These are phyloP conservation scores for Anabacerthia variegaticeps DNA, from an alignment of 2,797 vertebrate species.

Conservation along the genomic window DNA sequence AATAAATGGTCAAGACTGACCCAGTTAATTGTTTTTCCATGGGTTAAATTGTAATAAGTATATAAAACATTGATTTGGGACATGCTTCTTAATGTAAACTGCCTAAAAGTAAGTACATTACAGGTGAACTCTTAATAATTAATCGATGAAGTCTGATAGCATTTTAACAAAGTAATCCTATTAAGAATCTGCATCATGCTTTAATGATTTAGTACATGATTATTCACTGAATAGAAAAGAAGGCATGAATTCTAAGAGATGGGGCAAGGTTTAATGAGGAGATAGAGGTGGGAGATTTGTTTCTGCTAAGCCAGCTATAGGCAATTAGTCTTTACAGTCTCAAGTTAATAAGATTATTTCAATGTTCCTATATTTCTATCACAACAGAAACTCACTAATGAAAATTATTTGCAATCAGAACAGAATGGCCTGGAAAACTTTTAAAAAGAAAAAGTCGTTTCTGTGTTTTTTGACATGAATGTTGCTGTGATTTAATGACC, in stretches of 20 bases:
- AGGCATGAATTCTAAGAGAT: not conserved
- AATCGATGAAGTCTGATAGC: not conserved
- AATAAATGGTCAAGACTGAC: not conserved
- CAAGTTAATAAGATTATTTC: constrained; percentile 57
- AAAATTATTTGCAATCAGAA: not conserved
- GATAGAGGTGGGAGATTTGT: constrained; percentile 44
- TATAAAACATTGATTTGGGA: not conserved
- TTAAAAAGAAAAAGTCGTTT: not conserved
- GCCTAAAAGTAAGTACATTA: not conserved
- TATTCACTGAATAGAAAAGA: not conserved
- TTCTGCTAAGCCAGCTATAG: constrained; percentile 46
- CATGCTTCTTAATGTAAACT: not conserved
- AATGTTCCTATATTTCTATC: not conserved
- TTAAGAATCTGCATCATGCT: not conserved
- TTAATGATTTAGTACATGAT: not conserved
- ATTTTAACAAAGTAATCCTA: not conserved
- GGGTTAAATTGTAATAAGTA: not conserved
- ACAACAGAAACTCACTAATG: not conserved
- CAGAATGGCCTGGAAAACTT: not conserved
- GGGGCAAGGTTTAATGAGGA: constrained; percentile 49
- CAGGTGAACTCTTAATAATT: not conserved
- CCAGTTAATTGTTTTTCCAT: not conserved
- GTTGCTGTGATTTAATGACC: not conserved
- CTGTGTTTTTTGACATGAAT: not conserved
- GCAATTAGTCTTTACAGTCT: constrained; percentile 48